Evolutionary conservation across 2,113 vertebrate species (phyloP).

Genomic region (Mugil cephalus): DNA sequence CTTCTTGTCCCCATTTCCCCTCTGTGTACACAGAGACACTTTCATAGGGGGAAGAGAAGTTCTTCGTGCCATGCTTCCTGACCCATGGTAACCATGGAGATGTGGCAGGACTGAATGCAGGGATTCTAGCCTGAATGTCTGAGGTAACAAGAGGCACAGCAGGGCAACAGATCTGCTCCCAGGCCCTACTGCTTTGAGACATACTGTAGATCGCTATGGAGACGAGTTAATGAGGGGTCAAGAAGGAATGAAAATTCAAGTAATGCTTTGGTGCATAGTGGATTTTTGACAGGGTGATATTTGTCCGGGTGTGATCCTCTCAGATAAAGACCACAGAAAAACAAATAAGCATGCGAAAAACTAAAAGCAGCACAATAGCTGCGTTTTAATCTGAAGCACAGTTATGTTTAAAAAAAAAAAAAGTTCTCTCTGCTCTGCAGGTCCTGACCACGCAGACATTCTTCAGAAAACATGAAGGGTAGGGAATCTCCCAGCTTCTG

Average conservation of each 20-base stretch:
- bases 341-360: background rate
- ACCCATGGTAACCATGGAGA: slow-evolving; percentile 70
- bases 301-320: slow-evolving; percentile 24
- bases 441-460: slow-evolving; percentile 41
- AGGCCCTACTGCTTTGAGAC: slow-evolving; percentile 38
- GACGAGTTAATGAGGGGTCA: slow-evolving; percentile 30
- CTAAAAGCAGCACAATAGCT: slow-evolving; percentile 8
- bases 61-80: slow-evolving; percentile 51
- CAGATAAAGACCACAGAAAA: slow-evolving; percentile 46
- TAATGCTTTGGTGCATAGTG: background rate
- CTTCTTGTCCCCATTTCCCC: slow-evolving; percentile 33
- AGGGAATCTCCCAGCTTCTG: slow-evolving; percentile 52
- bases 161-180: slow-evolving; percentile 45
- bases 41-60: slow-evolving; percentile 46
- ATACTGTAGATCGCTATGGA: slow-evolving; percentile 51
- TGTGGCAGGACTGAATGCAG: slow-evolving; percentile 54
- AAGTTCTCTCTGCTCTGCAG: slow-evolving; percentile 18
- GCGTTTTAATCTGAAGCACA: slow-evolving; percentile 30
- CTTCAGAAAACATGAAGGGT: slow-evolving; percentile 33
- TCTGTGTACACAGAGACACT: slow-evolving; percentile 52
- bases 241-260: background rate
- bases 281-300: background rate
- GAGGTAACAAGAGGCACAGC: slow-evolving; percentile 57
- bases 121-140: slow-evolving; percentile 45
- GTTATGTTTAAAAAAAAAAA: slow-evolving; percentile 30